Evolutionary conservation across 2,113 vertebrate species (phyloP).

Genomic region (Pagrus major): DNA sequence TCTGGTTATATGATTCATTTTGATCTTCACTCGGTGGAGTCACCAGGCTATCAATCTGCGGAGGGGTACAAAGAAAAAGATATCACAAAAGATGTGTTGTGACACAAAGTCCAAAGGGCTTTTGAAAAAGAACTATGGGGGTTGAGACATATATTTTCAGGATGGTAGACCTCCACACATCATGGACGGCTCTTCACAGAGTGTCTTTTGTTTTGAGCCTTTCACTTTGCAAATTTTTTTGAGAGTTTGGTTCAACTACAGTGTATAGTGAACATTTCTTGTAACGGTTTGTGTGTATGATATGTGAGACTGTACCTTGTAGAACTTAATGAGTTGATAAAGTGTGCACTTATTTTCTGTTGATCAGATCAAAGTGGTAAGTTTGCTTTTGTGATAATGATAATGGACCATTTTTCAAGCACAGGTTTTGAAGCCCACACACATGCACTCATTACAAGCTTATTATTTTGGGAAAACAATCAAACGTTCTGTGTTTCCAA

Average conservation of each 20-base stretch:
- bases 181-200: background rate
- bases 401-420: too few relatives aligned
- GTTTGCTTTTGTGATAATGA: too few relatives aligned
- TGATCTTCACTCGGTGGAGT: constrained; percentile 24
- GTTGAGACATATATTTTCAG: constrained; percentile 29
- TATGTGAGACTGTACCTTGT: too few relatives aligned
- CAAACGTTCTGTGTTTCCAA: too few relatives aligned
- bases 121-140: constrained; percentile 27
- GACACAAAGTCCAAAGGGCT: constrained; percentile 57
- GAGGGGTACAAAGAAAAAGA: constrained; percentile 27
- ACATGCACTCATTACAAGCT: too few relatives aligned
- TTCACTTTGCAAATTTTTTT: background rate
- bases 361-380: too few relatives aligned
- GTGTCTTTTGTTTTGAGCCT: background rate
- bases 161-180: background rate
- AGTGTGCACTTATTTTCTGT: too few relatives aligned
- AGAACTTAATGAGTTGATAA: too few relatives aligned
- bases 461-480: too few relatives aligned
- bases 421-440: too few relatives aligned
- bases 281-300: background rate
- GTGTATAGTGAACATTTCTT: background rate
- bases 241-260: background rate
- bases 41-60: constrained; percentile 38
- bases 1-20: constrained; percentile 57
- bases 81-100: constrained; percentile 38